Base-by-base conservation (phyloP, 2,888 invertebrate genomes). In the Rhamnusium bicolor region DNA sequence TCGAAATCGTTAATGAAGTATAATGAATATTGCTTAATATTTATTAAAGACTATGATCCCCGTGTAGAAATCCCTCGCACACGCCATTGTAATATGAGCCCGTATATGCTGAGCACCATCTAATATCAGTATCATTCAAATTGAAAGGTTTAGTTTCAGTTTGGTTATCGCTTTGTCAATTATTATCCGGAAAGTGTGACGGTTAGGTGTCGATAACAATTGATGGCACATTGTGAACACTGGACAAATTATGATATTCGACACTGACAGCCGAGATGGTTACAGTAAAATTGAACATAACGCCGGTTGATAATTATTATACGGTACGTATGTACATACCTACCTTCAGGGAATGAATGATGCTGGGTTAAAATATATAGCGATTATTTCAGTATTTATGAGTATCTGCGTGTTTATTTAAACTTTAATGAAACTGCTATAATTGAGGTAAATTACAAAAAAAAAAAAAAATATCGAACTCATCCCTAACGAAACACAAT, bases 261-360 rank as follows among this genome's bases (percentile, higher is more conserved):
- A 58, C 70, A 58, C 67, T 58, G 69, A 62, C 71, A 72, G 66
- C 53, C 47, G 75, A 72, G 69, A 82, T 82, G 81, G 80, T 81
- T 32, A 82, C 80, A 51, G 80, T 82, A 27, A 81, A 78, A 65
- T 66, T 82, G 60, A 79, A 76, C 68, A 80, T 82, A 54, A 72
- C 80, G 19, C 71, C 76, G 14, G 58, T 69, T 29, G 67, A 58
- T 60, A 76, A 71, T 56, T 67, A 74, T 66, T 62, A 73, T 21
- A 56, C 65, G 79, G 81, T 80, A 78, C 24, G 80, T 79, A 72
- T 53, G 3, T 24, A 24, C 24, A 24, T 65, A 54, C 54, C 60
- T 27, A 29, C n/a, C 29, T 18, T 19, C 14, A 47, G 47, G 10
- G 47, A 47, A 16, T 16, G 47, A 47, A 47, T 47, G 14, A 14